Conservation (phyloP, 2,797 vertebrate genomes). For the Rhincodon typus region DNA sequence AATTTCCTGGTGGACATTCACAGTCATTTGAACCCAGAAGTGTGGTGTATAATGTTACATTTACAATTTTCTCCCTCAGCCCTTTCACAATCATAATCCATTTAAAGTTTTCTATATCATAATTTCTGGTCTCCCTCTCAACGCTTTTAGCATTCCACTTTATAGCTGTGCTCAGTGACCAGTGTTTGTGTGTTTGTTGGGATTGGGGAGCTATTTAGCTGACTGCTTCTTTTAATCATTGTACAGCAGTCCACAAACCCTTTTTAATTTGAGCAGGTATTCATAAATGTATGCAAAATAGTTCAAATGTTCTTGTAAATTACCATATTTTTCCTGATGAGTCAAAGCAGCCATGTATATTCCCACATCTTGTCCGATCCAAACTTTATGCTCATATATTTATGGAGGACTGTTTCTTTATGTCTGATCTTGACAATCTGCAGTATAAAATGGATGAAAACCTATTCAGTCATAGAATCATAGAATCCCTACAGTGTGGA, state of each 20-base stretch:
- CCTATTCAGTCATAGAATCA: neutral
- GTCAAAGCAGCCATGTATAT: neutral
- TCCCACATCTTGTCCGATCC: neutral
- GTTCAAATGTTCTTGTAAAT: neutral
- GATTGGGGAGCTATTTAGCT: neutral
- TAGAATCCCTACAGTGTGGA: too few relatives aligned
- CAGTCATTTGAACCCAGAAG: neutral
- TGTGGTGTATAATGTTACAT: neutral
- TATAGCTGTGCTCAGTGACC: neutral
- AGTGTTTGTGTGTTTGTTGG: neutral
- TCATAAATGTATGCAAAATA: neutral
- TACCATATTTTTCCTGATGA: neutral
- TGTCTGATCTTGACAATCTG: neutral
- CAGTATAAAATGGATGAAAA: neutral
- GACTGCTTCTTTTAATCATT: neutral
- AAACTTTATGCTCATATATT: neutral
- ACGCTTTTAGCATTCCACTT: neutral
- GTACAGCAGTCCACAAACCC: neutral
- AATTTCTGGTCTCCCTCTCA: neutral
- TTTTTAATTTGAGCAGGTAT: neutral
- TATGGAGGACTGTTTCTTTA: neutral
- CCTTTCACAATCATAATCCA: neutral
- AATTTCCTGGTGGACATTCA: neutral
- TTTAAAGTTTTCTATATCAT: neutral
- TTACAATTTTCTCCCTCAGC: neutral